Base-by-base conservation (phyloP, 2,113 vertebrate genomes). In the Platysternon megacephalum region DNA sequence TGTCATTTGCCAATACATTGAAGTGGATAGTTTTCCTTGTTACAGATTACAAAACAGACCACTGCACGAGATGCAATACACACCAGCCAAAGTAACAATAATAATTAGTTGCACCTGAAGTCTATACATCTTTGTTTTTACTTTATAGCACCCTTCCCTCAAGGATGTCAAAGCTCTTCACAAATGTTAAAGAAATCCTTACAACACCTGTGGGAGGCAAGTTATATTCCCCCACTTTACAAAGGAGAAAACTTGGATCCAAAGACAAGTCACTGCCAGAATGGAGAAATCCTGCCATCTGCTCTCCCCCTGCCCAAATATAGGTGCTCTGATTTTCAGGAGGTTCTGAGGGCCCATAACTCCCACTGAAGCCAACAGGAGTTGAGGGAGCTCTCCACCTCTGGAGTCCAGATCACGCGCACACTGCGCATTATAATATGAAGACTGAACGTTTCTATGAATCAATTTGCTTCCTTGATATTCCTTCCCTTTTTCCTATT, bases 111-210 rank as follows among this genome's bases (percentile, higher is more conserved):
- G n/a, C 74, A 24, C 12, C 46, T 80, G 26, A 94, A 84, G 56
- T 85, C 48, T n/a, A 1, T 1, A 39, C 1, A 6, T 5, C 49
- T 88, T 84, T 0, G 0, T 81, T 93, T 93, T 90, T 79, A 56
- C 65, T 92, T 84, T 52, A 52, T 86, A 76, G 56, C 44, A 74
- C 39, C 78, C 79, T 94, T 91, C 79, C 81, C 24, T 76, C 13
- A 51, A 88, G 42, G 68, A 88, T 93, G 53, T 90, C 74, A 90
- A 97, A 96, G 84, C 56, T 85, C 87, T 93, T 87, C 39, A 55
- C 78, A 94, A 93, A 93, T 93, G 90, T 96, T 94, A 93, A 58
- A 79, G 51, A 79, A 93, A 94, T 85, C 46, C 32, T 86, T 82
- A 28, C 19, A 92, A 53, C n/a, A 79, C 6, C 83, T 80, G 51